Conservation (phyloP, 2,797 vertebrate genomes). For the Acomys russatus region DNA sequence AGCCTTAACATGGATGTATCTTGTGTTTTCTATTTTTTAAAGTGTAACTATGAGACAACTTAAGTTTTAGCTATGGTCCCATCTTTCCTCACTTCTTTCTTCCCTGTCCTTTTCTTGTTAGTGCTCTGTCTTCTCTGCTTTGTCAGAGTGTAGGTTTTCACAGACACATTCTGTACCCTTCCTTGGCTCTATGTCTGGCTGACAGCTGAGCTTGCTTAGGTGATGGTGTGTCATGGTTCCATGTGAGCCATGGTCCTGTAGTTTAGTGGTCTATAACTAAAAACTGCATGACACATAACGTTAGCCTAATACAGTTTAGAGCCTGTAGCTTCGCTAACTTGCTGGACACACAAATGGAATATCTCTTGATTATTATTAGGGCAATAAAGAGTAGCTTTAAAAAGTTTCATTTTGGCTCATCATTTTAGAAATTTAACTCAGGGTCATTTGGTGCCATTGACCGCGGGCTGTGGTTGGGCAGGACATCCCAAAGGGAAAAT, state of each 20-base stretch:
- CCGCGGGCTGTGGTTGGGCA: neutral
- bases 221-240: neutral
- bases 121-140: neutral
- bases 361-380: neutral
- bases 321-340: neutral
- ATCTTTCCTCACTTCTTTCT: neutral
- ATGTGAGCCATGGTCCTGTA: rapidly evolving
- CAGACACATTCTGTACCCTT: neutral
- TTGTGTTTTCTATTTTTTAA: constrained; percentile 41
- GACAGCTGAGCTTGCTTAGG: neutral
- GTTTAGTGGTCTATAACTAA: neutral
- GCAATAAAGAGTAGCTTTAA: neutral
- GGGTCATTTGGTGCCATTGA: neutral
- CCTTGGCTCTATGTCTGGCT: neutral
- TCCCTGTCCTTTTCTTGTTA: neutral
- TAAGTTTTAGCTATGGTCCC: neutral
- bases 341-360: neutral
- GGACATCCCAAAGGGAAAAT: neutral
- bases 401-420: neutral
- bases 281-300: neutral
- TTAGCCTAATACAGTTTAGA: neutral
- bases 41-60: neutral
- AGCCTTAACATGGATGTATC: neutral
- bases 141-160: neutral
- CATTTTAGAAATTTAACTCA: neutral